Conservation (phyloP, 2,888 invertebrate genomes). For the Galerucella calmariensis region DNA sequence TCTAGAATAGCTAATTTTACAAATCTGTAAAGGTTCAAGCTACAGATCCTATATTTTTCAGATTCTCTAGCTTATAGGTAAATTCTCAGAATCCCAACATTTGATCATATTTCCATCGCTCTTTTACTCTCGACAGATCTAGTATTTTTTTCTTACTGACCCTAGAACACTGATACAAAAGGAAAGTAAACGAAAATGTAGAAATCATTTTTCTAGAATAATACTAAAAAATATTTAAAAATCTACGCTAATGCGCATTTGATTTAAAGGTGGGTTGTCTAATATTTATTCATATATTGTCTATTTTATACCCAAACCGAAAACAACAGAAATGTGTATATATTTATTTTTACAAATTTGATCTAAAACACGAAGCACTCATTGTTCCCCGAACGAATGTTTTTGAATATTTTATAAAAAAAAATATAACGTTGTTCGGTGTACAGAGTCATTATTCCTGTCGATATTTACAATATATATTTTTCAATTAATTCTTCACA, state of each 20-base stretch:
- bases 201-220: too few species aligned
- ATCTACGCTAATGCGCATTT: conserved; percentile 1
- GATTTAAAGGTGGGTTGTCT: conserved; percentile 48
- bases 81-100: too few species aligned
- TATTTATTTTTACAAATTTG: conserved; percentile 39
- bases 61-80: too few species aligned
- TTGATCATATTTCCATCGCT: too few species aligned
- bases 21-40: too few species aligned
- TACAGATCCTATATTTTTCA: too few species aligned
- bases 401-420: conserved; percentile 37
- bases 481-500: conserved; percentile 35
- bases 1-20: too few species aligned
- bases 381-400: conserved; percentile 36
- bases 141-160: too few species aligned
- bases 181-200: too few species aligned
- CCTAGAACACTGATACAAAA: too few species aligned
- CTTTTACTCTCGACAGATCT: too few species aligned
- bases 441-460: conserved; percentile 10
- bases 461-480: conserved; percentile 36
- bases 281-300: conserved; percentile 52
- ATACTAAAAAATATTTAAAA: neutral
- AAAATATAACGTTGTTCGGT: conserved; percentile 25
- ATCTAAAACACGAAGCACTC: conserved; percentile 21
- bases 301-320: conserved; percentile 46
- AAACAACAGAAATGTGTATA: conserved; percentile 36